Evolutionary conservation across 1,140 invertebrate genomes (phyloP), one percentile per base, ranked within the genome.

Genomic region (Laupala kohalensis): DNA sequence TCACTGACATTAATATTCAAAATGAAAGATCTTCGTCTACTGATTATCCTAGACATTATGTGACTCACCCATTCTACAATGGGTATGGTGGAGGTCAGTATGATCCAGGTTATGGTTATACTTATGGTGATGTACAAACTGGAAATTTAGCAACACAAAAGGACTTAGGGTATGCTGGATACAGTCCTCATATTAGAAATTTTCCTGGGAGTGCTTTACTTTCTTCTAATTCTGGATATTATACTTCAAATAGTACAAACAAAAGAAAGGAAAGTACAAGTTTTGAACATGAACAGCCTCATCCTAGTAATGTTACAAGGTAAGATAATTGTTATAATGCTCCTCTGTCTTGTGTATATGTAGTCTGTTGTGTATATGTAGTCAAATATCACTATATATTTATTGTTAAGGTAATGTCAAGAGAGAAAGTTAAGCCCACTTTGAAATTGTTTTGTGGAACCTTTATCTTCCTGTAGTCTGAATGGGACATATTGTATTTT

Each of bases 241-340:
- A 66, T 30, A 53, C 69, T 25, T 37, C 70, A 6, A 71, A 72
- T 29, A 72, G 71, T 73, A 26, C 69, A 24, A 75, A 68, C 67
- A 84, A 84, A 71, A 80, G 83, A 73, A 86, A 87, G 79, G 87
- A 89, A 76, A 87, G 85, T 26, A 89, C 88, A 15, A 89, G 87
- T 72, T 89, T 90, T 77, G 88, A 89, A 74, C 84, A 87, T 65
- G 87, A 86, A 75, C 85, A 87, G 71, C 85, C 85, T 69, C 83
- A 82, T 77, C 85, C 85, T 37, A 85, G 83, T 77, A 81, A 81
- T 19, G 78, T 84, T 72, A 75, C 83, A 5, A 79, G 83, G 82
- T 84, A 78, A 69, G 73, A 75, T 70, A n/a, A n/a, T n/a, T n/a
- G n/a, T n/a, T n/a, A n/a, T n/a, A n/a, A n/a, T n/a, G n/a, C n/a